Percentiles rank a stretch among this genome's conserved stretches.
These are phyloP conservation scores for Luffia ferchaultella DNA, from an alignment of 2,888 invertebrate species.

Conservation along the genomic window DNA sequence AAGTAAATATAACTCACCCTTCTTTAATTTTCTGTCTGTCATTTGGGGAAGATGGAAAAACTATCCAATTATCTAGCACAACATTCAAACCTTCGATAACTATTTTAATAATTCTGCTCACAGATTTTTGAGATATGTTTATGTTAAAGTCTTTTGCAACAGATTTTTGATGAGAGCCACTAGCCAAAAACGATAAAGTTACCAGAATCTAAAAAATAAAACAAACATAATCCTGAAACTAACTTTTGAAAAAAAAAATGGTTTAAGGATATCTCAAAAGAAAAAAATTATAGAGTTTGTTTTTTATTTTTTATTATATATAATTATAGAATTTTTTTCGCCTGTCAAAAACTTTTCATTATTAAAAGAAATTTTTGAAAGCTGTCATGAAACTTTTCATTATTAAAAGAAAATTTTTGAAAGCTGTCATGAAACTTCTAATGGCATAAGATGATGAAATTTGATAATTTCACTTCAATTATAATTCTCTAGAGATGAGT, in stretches of 20 bases:
- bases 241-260: too few relatives aligned
- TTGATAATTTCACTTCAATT: too few relatives aligned
- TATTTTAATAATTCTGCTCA: constrained; percentile 32
- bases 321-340: background rate
- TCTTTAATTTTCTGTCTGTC: constrained; percentile 33
- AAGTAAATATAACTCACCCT: constrained; percentile 28
- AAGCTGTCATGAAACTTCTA: too few relatives aligned
- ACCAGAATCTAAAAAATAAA: constrained; percentile 25
- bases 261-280: too few relatives aligned
- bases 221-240: too few relatives aligned
- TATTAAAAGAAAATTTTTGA: too few relatives aligned
- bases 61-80: constrained; percentile 28
- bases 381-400: too few relatives aligned
- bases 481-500: too few relatives aligned
- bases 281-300: too few relatives aligned
- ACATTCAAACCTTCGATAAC: constrained; percentile 34
- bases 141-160: constrained; percentile 35
- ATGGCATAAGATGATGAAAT: too few relatives aligned
- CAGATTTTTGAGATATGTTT: constrained; percentile 37
- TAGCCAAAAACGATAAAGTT: constrained; percentile 32
- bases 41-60: constrained; percentile 25
- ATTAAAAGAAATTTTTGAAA: too few relatives aligned
- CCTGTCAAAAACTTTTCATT: too few relatives aligned
- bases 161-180: constrained; percentile 35
- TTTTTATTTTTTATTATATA: background rate